Conservation (phyloP, 2,113 vertebrate species). For the Tragelaphus strepsiceros region DNA sequence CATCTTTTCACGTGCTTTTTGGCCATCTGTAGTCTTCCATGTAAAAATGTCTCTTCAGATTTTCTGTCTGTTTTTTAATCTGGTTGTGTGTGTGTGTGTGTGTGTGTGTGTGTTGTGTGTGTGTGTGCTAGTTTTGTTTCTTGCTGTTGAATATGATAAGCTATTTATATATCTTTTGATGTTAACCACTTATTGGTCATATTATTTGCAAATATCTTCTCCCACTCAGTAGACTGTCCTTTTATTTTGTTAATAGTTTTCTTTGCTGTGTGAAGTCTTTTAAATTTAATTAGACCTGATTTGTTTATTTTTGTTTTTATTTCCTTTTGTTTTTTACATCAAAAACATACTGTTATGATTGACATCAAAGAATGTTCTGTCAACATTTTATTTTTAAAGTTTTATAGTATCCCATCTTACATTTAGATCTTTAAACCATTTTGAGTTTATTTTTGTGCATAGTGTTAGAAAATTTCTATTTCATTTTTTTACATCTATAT, state of each 20-base stretch:
- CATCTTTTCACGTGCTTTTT: neutral
- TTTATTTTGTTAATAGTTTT: neutral
- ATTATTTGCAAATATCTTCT: neutral
- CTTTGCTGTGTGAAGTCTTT: neutral
- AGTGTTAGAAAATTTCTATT: neutral
- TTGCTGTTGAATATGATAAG: neutral
- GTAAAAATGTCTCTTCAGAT: neutral
- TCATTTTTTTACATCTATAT: neutral
- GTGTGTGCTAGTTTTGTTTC: neutral
- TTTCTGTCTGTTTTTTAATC: neutral
- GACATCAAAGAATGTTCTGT: neutral
- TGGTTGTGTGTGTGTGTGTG: neutral
- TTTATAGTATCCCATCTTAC: neutral
- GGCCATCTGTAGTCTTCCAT: neutral
- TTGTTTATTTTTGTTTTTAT: neutral
- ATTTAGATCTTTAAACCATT: neutral
- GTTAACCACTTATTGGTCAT: neutral
- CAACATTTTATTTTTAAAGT: neutral
- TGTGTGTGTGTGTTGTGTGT: neutral
- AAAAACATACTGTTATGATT: neutral
- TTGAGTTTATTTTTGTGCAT: neutral
- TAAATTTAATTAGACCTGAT: neutral
- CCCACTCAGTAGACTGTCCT: neutral
- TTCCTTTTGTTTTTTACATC: neutral
- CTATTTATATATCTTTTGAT: neutral